These are phyloP conservation scores for Drosophila obscura DNA, from an alignment of 1,140 invertebrate species.

Conservation along the genomic window DNA sequence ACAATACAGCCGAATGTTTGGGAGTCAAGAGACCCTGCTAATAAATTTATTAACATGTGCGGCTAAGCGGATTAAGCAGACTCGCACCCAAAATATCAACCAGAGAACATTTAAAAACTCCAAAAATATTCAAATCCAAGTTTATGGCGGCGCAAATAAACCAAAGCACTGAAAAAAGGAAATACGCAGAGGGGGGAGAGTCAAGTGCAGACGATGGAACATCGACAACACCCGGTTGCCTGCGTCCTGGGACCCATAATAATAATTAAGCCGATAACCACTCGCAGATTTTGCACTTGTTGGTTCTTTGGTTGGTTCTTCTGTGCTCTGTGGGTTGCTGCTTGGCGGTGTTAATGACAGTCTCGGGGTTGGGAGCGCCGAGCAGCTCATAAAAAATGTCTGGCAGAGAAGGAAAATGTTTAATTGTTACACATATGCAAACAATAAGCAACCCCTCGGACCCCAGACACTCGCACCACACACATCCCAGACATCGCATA, in stretches of 20 bases:
- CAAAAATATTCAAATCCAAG: slow-evolving; percentile 78
- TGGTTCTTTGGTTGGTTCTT: slow-evolving; percentile 30
- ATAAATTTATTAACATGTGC: slow-evolving; percentile 81
- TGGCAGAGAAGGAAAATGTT: slow-evolving; percentile 62
- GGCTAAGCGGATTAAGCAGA: slow-evolving; percentile 68
- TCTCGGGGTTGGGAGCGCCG: background rate
- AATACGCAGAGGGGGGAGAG: slow-evolving; percentile 7
- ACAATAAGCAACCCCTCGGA: slow-evolving; percentile 65
- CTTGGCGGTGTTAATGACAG: slow-evolving; percentile 68
- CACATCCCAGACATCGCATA: background rate
- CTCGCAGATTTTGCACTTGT: slow-evolving; percentile 79
- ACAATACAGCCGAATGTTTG: background rate
- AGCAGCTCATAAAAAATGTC: slow-evolving; percentile 70
- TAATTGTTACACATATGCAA: slow-evolving; percentile 83
- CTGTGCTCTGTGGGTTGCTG: background rate
- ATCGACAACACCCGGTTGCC: slow-evolving; percentile 45
- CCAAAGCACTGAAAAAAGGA: slow-evolving; percentile 25
- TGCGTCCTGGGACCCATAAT: slow-evolving; percentile 73
- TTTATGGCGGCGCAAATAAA: slow-evolving; percentile 69
- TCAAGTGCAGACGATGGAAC: slow-evolving; percentile 58
- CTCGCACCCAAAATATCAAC: slow-evolving; percentile 41
- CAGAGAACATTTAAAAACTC: slow-evolving; percentile 65
- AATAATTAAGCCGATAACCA: slow-evolving; percentile 81
- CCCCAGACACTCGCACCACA: slow-evolving; percentile 28
- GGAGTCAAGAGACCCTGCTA: slow-evolving; percentile 40